Conservation (phyloP, 1,140 invertebrate species). For the Calosoma granatense region DNA sequence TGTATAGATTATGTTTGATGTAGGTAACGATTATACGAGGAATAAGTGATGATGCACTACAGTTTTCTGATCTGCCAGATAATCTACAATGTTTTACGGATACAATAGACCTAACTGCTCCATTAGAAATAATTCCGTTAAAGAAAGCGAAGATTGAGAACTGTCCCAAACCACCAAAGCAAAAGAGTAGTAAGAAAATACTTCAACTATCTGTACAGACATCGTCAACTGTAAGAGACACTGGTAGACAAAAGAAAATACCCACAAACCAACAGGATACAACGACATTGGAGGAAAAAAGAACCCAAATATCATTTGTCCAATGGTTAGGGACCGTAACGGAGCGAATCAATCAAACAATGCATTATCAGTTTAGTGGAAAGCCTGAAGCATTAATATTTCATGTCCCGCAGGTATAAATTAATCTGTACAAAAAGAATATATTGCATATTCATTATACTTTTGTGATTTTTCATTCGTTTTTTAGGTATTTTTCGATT, state of each 20-base stretch:
- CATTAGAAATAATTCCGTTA: conserved; percentile 5
- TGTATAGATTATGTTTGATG: too few species aligned
- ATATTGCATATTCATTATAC: too few species aligned
- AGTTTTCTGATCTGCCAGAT: neutral
- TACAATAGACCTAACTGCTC: neutral
- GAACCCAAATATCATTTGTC: conserved; percentile 45
- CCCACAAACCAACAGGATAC: conserved; percentile 21
- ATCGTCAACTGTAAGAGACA: conserved; percentile 18
- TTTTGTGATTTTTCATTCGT: too few species aligned
- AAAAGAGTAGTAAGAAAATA: conserved; percentile 9
- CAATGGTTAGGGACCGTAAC: conserved; percentile 65
- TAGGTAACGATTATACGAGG: conserved; percentile 3
- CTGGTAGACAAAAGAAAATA: conserved; percentile 17
- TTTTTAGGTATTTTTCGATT: conserved; percentile 56
- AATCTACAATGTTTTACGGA: neutral
- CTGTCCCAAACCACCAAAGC: conserved; percentile 8
- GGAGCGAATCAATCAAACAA: conserved; percentile 66
- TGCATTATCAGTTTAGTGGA: conserved; percentile 67
- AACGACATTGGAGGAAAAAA: conserved; percentile 30
- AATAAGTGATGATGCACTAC: conserved; percentile 1
- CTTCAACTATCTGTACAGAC: conserved; percentile 11
- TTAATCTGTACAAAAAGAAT: conserved; percentile 5
- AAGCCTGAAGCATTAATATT: conserved; percentile 62
- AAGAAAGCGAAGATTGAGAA: conserved; percentile 7
- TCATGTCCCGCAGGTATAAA: conserved; percentile 50